A percentile compares a stretch with the other conserved stretches of the same genome.
These are phyloP conservation scores for Peromyscus attwateri DNA, from an alignment of 2,797 vertebrate species.

Conservation along the genomic window DNA sequence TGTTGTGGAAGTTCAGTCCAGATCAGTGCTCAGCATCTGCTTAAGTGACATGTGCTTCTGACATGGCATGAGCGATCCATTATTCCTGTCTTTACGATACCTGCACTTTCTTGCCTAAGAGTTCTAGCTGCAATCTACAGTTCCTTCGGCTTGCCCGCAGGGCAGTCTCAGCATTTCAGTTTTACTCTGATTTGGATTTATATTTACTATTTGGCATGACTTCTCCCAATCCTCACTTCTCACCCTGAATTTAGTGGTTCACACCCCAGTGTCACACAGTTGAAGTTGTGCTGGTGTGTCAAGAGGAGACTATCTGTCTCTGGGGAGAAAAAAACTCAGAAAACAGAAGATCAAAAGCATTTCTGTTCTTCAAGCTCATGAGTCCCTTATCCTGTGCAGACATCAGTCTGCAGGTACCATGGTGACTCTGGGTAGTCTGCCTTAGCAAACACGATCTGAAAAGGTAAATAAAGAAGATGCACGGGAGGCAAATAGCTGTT, in stretches of 20 bases:
- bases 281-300: constrained; percentile 35
- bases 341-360: constrained; percentile 7
- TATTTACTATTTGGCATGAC: constrained; percentile 4
- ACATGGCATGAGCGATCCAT: neutral
- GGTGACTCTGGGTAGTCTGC: neutral
- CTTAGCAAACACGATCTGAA: constrained; percentile 41
- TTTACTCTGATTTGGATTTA: neutral
- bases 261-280: constrained; percentile 9
- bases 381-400: neutral
- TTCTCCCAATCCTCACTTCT: neutral
- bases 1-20: neutral
- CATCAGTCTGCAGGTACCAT: neutral
- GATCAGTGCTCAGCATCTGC: neutral
- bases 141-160: neutral
- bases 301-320: neutral
- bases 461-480: constrained; percentile 50
- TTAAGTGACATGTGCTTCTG: neutral
- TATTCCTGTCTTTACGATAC: neutral
- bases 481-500: neutral
- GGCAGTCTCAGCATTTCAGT: neutral
- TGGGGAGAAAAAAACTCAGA: neutral
- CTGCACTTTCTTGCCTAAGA: neutral
- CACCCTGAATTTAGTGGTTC: neutral
- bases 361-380: neutral
- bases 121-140: neutral